Evolutionary conservation across 2,113 vertebrate genomes (phyloP).

Genomic region (Cottus gobio): DNA sequence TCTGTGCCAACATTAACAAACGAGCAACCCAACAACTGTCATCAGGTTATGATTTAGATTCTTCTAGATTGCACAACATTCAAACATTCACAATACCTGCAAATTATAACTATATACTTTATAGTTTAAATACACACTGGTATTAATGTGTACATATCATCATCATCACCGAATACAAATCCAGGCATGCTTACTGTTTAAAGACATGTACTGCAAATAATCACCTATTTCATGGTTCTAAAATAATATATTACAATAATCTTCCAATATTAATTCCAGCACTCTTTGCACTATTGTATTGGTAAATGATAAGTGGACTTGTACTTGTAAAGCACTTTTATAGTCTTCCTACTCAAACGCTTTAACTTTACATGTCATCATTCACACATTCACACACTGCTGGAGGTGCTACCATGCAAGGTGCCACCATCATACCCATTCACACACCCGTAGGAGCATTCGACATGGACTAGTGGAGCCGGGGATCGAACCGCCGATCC

Average conservation of each 20-base stretch:
- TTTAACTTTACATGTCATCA: too few relatives aligned
- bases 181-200: neutral
- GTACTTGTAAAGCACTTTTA: too few relatives aligned
- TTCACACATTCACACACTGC: too few relatives aligned
- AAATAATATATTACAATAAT: neutral
- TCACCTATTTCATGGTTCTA: neutral
- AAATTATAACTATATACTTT: neutral
- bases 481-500: too few relatives aligned
- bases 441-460: too few relatives aligned
- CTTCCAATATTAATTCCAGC: neutral
- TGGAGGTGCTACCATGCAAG: too few relatives aligned
- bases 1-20: conserved; percentile 22
- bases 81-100: neutral
- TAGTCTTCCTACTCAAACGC: too few relatives aligned
- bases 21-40: conserved; percentile 10
- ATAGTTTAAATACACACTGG: neutral
- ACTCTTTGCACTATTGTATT: neutral
- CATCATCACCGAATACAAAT: neutral
- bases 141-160: neutral
- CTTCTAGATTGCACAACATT: neutral
- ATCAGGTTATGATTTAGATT: conserved; percentile 1
- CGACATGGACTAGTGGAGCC: too few relatives aligned
- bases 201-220: neutral
- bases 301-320: too few relatives aligned
- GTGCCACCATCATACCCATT: too few relatives aligned